Percentiles rank a stretch among this genome's conserved stretches.
phyloP scores from a whole-genome alignment of 1,140 invertebrate species.

The Drosophila takahashii region DNA sequence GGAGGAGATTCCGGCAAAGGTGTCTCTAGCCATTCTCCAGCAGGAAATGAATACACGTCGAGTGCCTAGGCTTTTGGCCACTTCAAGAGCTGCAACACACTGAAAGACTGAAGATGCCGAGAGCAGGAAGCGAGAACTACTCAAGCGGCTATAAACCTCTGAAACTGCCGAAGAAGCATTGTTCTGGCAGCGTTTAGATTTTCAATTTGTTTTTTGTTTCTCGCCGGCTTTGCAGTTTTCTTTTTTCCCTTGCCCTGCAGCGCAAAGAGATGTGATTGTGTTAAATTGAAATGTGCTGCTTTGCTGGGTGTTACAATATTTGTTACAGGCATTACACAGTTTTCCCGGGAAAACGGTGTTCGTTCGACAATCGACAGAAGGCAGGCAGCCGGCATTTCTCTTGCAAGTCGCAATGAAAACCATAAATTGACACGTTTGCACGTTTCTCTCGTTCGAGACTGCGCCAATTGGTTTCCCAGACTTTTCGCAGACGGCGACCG shows the following conservation, averaged over 20 bases:
- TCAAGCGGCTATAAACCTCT: slow-evolving; percentile 58
- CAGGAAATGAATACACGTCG: slow-evolving; percentile 43
- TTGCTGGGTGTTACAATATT: slow-evolving; percentile 31
- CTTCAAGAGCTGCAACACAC: slow-evolving; percentile 1
- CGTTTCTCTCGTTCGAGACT: slow-evolving; percentile 48
- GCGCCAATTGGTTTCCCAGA: slow-evolving; percentile 46
- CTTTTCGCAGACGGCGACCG: slow-evolving; percentile 17
- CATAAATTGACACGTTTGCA: slow-evolving; percentile 66
- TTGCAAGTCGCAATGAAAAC: slow-evolving; percentile 58
- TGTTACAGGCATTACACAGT: slow-evolving; percentile 24
- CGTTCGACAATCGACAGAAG: not conserved
- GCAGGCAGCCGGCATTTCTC: slow-evolving; percentile 50
- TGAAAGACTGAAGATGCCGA: not conserved
- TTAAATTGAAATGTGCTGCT: slow-evolving; percentile 27
- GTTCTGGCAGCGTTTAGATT: slow-evolving; percentile 34
- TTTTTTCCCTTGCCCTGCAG: slow-evolving; percentile 3
- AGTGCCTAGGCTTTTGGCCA: slow-evolving; percentile 19
- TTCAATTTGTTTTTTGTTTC: slow-evolving; percentile 34
- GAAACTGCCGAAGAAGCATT: slow-evolving; percentile 35
- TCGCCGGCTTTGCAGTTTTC: slow-evolving; percentile 4
- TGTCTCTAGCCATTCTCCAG: slow-evolving; percentile 25
- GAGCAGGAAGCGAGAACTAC: slow-evolving; percentile 52
- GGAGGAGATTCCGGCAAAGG: slow-evolving; percentile 12
- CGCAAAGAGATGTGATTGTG: slow-evolving; percentile 5
- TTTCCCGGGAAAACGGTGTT: slow-evolving; percentile 40